Base-by-base conservation (phyloP, 1,140 invertebrate genomes). In the Drosophila fuyamai region DNA sequence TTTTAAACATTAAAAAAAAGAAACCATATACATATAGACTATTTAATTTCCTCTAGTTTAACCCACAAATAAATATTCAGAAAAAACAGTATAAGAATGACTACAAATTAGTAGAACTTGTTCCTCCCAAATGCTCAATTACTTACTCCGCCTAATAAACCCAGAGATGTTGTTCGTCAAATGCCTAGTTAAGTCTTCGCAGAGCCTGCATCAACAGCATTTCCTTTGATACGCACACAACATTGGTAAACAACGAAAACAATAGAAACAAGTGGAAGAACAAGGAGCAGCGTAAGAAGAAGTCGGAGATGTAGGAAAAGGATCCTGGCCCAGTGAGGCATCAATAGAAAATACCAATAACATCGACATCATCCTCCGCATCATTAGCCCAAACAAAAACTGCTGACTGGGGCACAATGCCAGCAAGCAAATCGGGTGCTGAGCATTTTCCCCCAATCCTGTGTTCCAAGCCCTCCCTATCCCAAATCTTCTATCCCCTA, bases 351-450 rank as follows among this genome's bases (percentile, higher is more conserved):
- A 57, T 76, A 76, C 56, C 55, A 80, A 79, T 62, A 73, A 51
- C 81, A 85, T 57, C 68, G 76, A 67, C 68, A 77, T 78, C 63
- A 77, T 76, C 68, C 82, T 81, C 51, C 74, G 79, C 79, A 86
- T 83, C 79, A 86, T 83, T 86, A 79, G 82, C 66, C 79, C 79
- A 76, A 83, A 79, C 68, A 66, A 88, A 82, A 83, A 83, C 54
- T 86, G 82, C 82, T 86, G 82, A 86, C 83, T 86, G 62, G 57
- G 50, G 58, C 68, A 82, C 75, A 82, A 78, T 82, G 79, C 65
- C 73, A 61, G 80, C 66, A 71, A 71, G 68, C 44, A 71, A 58
- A 71, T 71, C 27, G 53, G 53, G n/a, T 48, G 44, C 47, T 35
- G 62, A 66, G 47, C 16, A 8, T 36, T 51, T 16, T 35, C 36